These are phyloP conservation scores for Lepidochrysops patricia DNA, from an alignment of 2,888 invertebrate species.

Conservation along the genomic window DNA sequence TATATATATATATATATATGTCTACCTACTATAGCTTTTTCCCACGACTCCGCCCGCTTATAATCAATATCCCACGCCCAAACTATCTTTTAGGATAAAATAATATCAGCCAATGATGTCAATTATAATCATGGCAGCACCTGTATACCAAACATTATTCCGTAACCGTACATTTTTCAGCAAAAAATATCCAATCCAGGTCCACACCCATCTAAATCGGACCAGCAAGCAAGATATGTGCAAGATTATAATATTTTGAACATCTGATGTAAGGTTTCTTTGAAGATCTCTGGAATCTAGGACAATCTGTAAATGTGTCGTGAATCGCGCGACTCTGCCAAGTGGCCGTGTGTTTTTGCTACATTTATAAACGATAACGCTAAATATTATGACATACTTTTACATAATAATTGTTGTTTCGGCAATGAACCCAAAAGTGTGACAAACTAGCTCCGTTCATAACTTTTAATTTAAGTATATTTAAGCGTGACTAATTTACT, in stretches of 20 bases:
- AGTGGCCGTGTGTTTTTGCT: neutral
- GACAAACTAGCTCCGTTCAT: neutral
- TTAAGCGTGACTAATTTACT: neutral
- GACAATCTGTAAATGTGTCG: neutral
- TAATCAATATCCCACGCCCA: no score
- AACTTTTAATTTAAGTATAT: neutral
- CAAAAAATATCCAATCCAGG: no score
- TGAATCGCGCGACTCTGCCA: neutral
- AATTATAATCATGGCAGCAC: no score
- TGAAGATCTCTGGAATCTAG: neutral
- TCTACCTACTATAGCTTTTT: no score
- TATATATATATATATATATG: no score
- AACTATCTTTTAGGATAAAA: no score
- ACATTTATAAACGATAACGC: neutral
- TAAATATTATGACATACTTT: neutral
- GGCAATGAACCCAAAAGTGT: neutral
- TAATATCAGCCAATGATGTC: no score
- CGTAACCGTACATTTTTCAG: no score
- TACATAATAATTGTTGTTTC: constrained; percentile 1
- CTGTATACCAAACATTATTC: no score
- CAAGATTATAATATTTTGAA: neutral
- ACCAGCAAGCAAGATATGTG: no score
- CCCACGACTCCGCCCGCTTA: no score
- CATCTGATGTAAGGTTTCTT: neutral
- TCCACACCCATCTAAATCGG: no score